phyloP scores from a whole-genome alignment of 2,113 vertebrate species.

The Malurus cyaneus region DNA sequence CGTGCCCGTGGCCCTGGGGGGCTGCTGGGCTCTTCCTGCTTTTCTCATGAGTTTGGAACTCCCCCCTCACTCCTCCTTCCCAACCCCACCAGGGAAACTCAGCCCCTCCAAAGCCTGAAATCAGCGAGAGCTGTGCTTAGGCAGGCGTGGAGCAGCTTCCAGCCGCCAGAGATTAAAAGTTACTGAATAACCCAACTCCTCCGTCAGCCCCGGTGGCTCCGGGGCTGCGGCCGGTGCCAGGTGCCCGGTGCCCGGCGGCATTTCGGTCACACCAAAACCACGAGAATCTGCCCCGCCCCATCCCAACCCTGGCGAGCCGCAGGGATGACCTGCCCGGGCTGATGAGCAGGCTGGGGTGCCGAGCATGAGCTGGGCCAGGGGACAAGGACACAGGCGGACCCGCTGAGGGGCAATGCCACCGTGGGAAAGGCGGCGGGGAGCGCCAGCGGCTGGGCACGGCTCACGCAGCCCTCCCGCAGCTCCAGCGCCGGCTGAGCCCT shows the following conservation, averaged over 20 bases:
- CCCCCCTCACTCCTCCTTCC: background rate
- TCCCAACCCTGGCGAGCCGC: rapidly evolving
- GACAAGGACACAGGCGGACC: rapidly evolving
- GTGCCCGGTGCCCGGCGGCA: background rate
- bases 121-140: background rate
- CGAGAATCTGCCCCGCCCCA: rapidly evolving
- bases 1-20: rapidly evolving
- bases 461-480: slow-evolving; percentile 24
- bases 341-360: rapidly evolving
- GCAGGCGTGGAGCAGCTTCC: background rate
- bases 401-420: background rate
- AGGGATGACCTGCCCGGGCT: rapidly evolving
- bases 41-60: background rate
- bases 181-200: slow-evolving; percentile 14
- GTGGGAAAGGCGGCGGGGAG: background rate
- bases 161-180: background rate
- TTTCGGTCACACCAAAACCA: background rate
- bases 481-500: background rate
- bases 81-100: rapidly evolving
- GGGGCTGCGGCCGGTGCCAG: background rate
- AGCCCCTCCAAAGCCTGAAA: background rate
- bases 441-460: background rate
- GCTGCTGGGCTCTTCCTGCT: background rate
- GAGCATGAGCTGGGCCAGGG: background rate
- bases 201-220: rapidly evolving